These are phyloP conservation scores for Drosophila insularis DNA, from an alignment of 1,140 invertebrate species.

Conservation along the genomic window DNA sequence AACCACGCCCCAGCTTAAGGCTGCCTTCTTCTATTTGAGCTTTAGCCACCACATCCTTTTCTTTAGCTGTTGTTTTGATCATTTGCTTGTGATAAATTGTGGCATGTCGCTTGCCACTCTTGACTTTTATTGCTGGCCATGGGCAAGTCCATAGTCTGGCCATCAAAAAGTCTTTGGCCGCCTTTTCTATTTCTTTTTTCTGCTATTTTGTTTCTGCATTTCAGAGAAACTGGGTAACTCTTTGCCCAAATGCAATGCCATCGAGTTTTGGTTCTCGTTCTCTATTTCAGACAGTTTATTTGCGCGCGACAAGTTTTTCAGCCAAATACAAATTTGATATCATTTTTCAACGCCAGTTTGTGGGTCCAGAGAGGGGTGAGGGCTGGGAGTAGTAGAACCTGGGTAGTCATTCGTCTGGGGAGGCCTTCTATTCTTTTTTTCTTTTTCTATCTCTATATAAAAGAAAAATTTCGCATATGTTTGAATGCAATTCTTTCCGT, in stretches of 20 bases:
- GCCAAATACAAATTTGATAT: conserved; percentile 59
- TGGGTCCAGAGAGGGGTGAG: not conserved
- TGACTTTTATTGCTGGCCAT: conserved; percentile 76
- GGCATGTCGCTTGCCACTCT: conserved; percentile 71
- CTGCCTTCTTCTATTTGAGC: conserved; percentile 25
- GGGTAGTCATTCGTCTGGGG: conserved; percentile 9
- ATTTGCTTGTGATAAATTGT: conserved; percentile 78
- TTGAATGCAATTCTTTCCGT: conserved; percentile 18
- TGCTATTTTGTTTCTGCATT: conserved; percentile 8
- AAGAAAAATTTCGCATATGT: conserved; percentile 19
- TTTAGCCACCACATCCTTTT: not conserved
- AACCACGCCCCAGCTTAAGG: conserved; percentile 52
- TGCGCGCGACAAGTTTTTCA: conserved; percentile 47
- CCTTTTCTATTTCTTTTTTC: not conserved
- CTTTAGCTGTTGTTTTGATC: conserved; percentile 61
- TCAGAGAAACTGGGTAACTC: conserved; percentile 48
- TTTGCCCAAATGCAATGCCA: conserved; percentile 45
- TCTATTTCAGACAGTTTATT: conserved; percentile 42
- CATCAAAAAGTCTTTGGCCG: conserved; percentile 58
- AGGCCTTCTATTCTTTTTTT: not conserved
- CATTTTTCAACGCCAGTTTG: conserved; percentile 57
- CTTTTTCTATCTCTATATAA: not conserved
- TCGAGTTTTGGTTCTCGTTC: conserved; percentile 2
- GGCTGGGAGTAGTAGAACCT: not conserved
- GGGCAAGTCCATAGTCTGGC: conserved; percentile 55